Conservation (phyloP, 2,888 invertebrate species). For the Leptinotarsa rubiginosa region DNA sequence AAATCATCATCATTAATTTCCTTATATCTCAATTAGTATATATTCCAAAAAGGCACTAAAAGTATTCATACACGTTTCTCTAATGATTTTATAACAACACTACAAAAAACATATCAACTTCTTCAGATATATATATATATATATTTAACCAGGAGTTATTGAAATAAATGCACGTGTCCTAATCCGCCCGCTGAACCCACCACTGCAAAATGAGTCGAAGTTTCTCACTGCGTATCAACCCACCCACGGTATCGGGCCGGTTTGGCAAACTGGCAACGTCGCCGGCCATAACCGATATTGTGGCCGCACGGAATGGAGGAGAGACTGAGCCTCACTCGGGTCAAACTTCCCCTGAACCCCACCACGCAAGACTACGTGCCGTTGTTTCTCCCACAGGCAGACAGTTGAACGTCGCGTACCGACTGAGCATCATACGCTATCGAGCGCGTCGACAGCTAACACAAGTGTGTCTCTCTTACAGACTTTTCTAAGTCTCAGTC, state of each 20-base stretch:
- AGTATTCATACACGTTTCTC: no score
- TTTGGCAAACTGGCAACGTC: conserved; percentile 64
- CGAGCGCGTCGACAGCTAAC: conserved; percentile 28
- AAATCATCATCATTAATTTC: no score
- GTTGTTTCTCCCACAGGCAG: conserved; percentile 73
- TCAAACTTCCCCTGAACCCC: conserved; percentile 71
- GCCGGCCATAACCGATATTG: conserved; percentile 68
- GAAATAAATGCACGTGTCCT: background rate
- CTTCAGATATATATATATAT: no score
- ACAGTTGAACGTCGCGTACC: conserved; percentile 64
- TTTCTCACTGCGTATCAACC: conserved; percentile 47
- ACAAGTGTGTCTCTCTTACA: conserved; percentile 14
- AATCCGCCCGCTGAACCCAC: background rate
- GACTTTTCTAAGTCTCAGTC: conserved; percentile 30
- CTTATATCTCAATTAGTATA: no score
- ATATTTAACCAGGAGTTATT: background rate
- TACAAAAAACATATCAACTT: no score
- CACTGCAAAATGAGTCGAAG: conserved; percentile 2
- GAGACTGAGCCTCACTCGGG: conserved; percentile 63
- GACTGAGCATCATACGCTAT: conserved; percentile 50
- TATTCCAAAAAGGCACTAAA: no score
- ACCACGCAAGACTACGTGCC: conserved; percentile 65
- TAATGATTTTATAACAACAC: no score
- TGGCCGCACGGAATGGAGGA: conserved; percentile 67
- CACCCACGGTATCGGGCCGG: conserved; percentile 64